phyloP scores from a whole-genome alignment of 2,113 vertebrate genomes.

The Syngnathoides biaculeatus region DNA sequence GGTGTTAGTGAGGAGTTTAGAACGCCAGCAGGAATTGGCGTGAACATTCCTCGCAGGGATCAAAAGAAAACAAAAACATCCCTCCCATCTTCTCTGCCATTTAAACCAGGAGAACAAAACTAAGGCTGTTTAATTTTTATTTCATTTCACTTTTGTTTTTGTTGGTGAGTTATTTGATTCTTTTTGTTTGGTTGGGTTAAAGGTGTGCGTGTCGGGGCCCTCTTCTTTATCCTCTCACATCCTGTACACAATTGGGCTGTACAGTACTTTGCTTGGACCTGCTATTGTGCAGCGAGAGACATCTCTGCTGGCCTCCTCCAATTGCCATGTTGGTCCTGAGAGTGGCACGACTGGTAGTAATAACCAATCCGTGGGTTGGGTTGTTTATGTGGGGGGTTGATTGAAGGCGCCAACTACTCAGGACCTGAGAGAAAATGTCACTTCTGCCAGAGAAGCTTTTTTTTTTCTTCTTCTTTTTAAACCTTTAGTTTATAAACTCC shows the following conservation, averaged over 20 bases:
- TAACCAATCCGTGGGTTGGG: conserved; percentile 69
- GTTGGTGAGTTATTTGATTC: conserved; percentile 49
- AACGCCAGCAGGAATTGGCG: conserved; percentile 74
- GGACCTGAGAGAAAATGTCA: conserved; percentile 63
- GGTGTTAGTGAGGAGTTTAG: conserved; percentile 59
- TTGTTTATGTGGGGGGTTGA: conserved; percentile 54
- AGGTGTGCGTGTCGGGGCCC: conserved; percentile 12
- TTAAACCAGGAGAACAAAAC: conserved; percentile 73
- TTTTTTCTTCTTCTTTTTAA: conserved; percentile 31
- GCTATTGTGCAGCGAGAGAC: conserved; percentile 55
- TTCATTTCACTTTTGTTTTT: conserved; percentile 52
- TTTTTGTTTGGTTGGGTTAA: conserved; percentile 30
- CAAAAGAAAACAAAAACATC: conserved; percentile 74
- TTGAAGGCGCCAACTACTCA: conserved; percentile 67
- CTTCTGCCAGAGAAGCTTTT: conserved; percentile 66
- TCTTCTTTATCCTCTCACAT: conserved; percentile 44
- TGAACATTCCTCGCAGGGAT: conserved; percentile 63
- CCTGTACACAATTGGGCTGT: conserved; percentile 68
- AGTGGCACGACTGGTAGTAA: conserved; percentile 45
- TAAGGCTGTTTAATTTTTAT: conserved; percentile 68
- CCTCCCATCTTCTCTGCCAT: conserved; percentile 67
- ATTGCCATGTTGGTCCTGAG: conserved; percentile 35
- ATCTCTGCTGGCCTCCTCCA: conserved; percentile 8
- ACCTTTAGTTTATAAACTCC: conserved; percentile 3
- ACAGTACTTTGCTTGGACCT: conserved; percentile 67